Evolutionary conservation across 2,113 vertebrate genomes (phyloP).

Genomic region (Neolamprologus sp.): DNA sequence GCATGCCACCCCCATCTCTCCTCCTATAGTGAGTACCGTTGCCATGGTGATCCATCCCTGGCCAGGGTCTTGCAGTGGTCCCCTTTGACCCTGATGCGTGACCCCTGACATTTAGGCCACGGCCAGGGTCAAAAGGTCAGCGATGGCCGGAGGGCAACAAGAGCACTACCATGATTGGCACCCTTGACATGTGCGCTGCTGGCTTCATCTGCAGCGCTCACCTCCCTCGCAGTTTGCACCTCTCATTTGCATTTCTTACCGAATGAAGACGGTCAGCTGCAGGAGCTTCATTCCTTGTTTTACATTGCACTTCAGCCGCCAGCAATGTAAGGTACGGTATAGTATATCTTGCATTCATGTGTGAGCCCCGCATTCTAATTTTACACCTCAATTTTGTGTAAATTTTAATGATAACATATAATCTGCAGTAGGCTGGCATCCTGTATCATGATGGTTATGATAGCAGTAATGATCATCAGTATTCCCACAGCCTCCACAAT

Average conservation of each 20-base stretch:
- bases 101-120: constrained; percentile 72
- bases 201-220: constrained; percentile 16
- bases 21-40: constrained; percentile 51
- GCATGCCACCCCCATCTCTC: constrained; percentile 30
- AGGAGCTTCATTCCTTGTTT: not conserved
- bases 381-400: not conserved
- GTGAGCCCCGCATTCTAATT: not conserved
- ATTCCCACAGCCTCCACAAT: constrained; percentile 38
- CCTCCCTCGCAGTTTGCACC: constrained; percentile 9
- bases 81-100: constrained; percentile 55
- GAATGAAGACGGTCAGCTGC: not conserved
- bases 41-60: constrained; percentile 63
- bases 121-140: constrained; percentile 71
- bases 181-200: constrained; percentile 22
- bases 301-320: not conserved
- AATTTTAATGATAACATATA: constrained; percentile 27
- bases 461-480: constrained; percentile 55
- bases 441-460: constrained; percentile 52
- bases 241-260: constrained; percentile 39
- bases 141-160: constrained; percentile 67
- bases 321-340: constrained; percentile 26
- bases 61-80: constrained; percentile 52
- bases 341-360: constrained; percentile 32
- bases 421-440: constrained; percentile 13
- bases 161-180: constrained; percentile 71